phyloP scores from a whole-genome alignment of 2,888 invertebrate genomes.

The Cactoblastis cactorum region DNA sequence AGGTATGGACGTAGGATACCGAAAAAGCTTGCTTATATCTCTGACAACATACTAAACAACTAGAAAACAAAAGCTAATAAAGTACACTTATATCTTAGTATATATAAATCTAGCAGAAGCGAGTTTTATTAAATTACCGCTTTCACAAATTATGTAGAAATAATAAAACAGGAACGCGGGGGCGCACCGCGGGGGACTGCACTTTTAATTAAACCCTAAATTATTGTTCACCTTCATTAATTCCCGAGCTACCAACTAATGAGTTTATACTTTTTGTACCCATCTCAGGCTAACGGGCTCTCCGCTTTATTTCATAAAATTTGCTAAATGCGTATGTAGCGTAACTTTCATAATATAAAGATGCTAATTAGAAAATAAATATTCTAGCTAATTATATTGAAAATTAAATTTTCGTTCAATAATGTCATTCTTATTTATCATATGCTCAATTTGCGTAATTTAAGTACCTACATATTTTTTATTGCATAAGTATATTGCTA shows the following conservation, averaged over 20 bases:
- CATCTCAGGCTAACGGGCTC: not conserved
- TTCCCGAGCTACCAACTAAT: slow-evolving; percentile 76
- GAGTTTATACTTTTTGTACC: slow-evolving; percentile 73
- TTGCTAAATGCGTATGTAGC: not conserved
- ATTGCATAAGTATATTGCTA: too few species aligned
- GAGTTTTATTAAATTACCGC: slow-evolving; percentile 74
- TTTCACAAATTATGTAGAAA: slow-evolving; percentile 75
- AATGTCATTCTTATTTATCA: too few species aligned
- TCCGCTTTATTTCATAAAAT: not conserved
- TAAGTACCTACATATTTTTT: too few species aligned
- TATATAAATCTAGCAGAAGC: slow-evolving; percentile 22
- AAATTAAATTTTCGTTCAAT: too few species aligned
- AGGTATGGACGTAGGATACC: too few species aligned
- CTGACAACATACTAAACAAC: not conserved
- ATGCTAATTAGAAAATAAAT: too few species aligned
- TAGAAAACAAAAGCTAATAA: slow-evolving; percentile 6
- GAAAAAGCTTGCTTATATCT: too few species aligned
- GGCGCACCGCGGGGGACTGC: slow-evolving; percentile 65
- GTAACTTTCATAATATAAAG: not conserved
- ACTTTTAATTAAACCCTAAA: slow-evolving; percentile 79
- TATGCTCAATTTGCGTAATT: too few species aligned
- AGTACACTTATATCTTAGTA: not conserved
- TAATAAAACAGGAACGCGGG: slow-evolving; percentile 59
- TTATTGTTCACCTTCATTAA: slow-evolving; percentile 79
- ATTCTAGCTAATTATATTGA: too few species aligned